Percentiles rank a stretch among this genome's conserved stretches.
phyloP scores from a whole-genome alignment of 1,140 invertebrate species.

The Eubasilissa regina region DNA sequence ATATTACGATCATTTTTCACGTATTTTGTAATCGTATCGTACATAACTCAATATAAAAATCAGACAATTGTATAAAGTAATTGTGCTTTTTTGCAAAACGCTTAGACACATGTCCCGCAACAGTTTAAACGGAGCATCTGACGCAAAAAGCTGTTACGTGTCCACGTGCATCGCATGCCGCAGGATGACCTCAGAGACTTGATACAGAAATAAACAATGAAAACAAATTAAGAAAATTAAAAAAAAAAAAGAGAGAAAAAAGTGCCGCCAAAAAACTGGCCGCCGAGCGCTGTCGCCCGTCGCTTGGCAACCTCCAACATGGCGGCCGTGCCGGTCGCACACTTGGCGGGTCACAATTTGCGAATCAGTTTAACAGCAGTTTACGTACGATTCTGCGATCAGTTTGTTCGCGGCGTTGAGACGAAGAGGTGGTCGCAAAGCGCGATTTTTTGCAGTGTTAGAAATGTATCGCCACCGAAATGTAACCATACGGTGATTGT shows the following conservation, averaged over 20 bases:
- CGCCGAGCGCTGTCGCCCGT: not conserved
- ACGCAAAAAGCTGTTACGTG: too few relatives aligned
- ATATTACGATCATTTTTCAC: too few relatives aligned
- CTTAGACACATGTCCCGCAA: too few relatives aligned
- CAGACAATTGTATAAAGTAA: too few relatives aligned
- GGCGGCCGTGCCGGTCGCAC: not conserved
- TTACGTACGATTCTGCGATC: not conserved
- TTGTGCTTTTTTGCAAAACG: too few relatives aligned
- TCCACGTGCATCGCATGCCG: slow-evolving; percentile 12
- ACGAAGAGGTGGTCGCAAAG: not conserved
- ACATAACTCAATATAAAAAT: too few relatives aligned
- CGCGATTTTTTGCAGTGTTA: not conserved
- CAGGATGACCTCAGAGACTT: slow-evolving; percentile 9
- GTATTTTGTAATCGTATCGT: too few relatives aligned
- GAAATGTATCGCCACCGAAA: too few relatives aligned
- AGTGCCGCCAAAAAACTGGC: slow-evolving; percentile 5
- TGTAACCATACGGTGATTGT: too few relatives aligned
- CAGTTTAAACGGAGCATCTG: too few relatives aligned
- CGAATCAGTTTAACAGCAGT: slow-evolving; percentile 3
- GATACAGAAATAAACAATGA: slow-evolving; percentile 18
- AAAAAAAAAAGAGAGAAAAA: not conserved
- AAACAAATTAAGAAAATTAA: slow-evolving; percentile 2
- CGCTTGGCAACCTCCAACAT: slow-evolving; percentile 7
- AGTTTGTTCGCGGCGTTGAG: not conserved
- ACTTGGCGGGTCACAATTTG: not conserved